phyloP scores from a whole-genome alignment of 2,797 vertebrate genomes.

The Alcedo quadribrachys region DNA sequence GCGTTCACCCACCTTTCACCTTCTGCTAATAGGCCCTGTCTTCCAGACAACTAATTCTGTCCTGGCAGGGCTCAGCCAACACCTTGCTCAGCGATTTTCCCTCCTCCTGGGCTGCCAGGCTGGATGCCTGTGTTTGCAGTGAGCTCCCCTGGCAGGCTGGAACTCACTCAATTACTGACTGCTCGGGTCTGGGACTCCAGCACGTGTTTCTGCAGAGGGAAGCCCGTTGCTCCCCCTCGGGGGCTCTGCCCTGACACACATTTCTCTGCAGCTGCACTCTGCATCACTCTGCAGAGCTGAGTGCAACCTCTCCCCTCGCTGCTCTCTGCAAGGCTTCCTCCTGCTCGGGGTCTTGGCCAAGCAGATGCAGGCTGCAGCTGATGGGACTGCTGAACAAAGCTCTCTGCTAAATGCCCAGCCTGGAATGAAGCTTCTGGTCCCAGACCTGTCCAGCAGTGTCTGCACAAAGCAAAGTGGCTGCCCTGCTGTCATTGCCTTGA shows the following conservation, averaged over 20 bases:
- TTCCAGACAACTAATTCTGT: conserved; percentile 33
- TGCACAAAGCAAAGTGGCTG: not conserved
- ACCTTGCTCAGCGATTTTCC: conserved; percentile 33
- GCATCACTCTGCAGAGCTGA: not conserved
- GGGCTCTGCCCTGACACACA: conserved; percentile 28
- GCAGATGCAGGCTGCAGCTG: not conserved
- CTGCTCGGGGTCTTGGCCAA: not conserved
- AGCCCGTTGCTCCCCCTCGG: not conserved
- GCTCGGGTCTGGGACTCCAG: not conserved
- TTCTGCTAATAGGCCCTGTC: not conserved
- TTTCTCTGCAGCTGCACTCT: not conserved
- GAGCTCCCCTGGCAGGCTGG: not conserved
- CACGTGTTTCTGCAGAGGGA: conserved; percentile 3
- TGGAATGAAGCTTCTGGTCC: not conserved
- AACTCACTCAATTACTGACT: conserved; percentile 17
- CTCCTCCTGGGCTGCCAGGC: not conserved
- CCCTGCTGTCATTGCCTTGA: not conserved
- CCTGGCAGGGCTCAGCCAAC: conserved; percentile 23
- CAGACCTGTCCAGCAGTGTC: not conserved
- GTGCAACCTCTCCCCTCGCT: not conserved
- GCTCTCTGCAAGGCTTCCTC: not conserved
- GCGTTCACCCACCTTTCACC: conserved; percentile 3
- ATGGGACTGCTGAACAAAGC: not conserved
- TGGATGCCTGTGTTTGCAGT: not conserved
- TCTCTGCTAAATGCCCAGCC: not conserved